Percentiles rank a stretch among this genome's conserved stretches.
Conservation (phyloP, 1,140 invertebrate genomes). For the Charaxes varanes region DNA sequence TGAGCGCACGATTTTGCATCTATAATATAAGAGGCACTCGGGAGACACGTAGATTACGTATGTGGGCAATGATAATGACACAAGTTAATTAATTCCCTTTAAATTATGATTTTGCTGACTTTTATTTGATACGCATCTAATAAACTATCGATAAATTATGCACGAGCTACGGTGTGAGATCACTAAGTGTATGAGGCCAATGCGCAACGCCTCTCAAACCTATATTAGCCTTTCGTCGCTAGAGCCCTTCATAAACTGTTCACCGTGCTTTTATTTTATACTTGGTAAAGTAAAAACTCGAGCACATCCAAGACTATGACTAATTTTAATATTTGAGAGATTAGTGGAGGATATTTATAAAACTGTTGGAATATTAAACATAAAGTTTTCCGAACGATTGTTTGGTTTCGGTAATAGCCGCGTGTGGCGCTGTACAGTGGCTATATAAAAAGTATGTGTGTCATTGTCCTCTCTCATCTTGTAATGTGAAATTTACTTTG, state of each 20-base stretch:
- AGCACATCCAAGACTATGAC: neutral
- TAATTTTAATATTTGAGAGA: conserved; percentile 9
- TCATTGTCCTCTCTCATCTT: too few species aligned
- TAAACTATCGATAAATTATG: conserved; percentile 27
- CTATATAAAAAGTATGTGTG: too few species aligned
- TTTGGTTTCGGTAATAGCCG: too few species aligned
- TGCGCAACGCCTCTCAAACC: conserved; percentile 28
- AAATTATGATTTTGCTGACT: conserved; percentile 23
- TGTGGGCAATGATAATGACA: conserved; percentile 3
- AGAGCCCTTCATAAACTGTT: conserved; percentile 22
- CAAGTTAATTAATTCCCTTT: conserved; percentile 9
- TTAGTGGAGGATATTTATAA: too few species aligned
- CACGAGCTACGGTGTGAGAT: conserved; percentile 25
- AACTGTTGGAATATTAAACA: too few species aligned
- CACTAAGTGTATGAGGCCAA: conserved; percentile 30
- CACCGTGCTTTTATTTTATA: conserved; percentile 25
- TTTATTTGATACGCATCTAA: conserved; percentile 22
- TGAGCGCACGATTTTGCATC: too few species aligned
- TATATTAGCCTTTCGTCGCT: conserved; percentile 30
- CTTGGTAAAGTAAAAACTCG: conserved; percentile 16
- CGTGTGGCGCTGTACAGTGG: too few species aligned
- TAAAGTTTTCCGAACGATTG: too few species aligned
- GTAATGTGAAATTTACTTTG: too few species aligned
- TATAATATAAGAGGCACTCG: too few species aligned
- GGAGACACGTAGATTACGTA: conserved; percentile 2